Evolutionary conservation across 2,797 vertebrate genomes (phyloP).

Genomic region (Periophthalmus magnuspinnatus): DNA sequence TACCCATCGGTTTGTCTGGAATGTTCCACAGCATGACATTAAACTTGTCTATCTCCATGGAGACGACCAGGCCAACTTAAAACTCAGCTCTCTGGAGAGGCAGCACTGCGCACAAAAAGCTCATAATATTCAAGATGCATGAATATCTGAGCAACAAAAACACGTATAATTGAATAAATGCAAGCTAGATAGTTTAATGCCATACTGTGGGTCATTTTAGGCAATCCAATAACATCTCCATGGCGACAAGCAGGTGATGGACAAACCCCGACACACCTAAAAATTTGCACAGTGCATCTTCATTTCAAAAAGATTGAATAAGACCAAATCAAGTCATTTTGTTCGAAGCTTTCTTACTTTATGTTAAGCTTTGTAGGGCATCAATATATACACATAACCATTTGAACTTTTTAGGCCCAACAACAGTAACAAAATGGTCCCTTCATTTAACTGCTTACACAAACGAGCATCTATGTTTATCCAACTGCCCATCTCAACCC

Average conservation of each 20-base stretch:
- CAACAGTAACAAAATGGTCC: not conserved
- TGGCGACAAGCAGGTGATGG: not conserved
- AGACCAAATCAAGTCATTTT: not conserved
- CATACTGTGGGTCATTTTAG: not conserved
- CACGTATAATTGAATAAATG: too few species aligned
- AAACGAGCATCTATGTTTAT: not conserved
- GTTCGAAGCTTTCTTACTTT: not conserved
- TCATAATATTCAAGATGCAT: too few species aligned
- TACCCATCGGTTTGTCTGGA: not conserved
- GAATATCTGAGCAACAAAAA: too few species aligned
- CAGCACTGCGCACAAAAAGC: too few species aligned
- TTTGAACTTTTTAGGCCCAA: not conserved
- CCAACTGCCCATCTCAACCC: not conserved
- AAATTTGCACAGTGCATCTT: not conserved
- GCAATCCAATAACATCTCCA: not conserved
- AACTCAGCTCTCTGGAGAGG: not conserved
- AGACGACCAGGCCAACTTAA: too few species aligned
- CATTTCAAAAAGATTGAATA: too few species aligned
- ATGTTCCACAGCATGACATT: not conserved
- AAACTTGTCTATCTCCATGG: not conserved
- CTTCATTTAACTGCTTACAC: not conserved
- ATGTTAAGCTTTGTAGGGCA: not conserved
- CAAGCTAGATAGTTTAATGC: not conserved
- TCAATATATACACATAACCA: not conserved
- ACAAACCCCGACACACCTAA: not conserved